phyloP scores from a whole-genome alignment of 1,140 invertebrate genomes.

The Pseudobourletiella spinata region DNA sequence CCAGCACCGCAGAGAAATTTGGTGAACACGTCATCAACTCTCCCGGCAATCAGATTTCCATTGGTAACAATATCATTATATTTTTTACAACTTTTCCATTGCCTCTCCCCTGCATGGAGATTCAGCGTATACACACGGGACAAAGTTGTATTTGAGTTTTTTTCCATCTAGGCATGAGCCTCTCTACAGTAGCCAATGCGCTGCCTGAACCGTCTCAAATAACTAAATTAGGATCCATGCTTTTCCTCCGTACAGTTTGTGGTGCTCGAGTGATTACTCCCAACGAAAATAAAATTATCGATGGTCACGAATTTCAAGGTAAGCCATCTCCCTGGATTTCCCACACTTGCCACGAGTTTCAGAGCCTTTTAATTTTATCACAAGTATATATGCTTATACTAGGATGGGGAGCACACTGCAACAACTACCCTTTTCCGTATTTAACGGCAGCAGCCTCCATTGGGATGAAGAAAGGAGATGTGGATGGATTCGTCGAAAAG shows the following conservation, averaged over 20 bases:
- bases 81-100: background rate
- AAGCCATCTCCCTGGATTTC: too few species aligned
- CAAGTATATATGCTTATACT: too few species aligned
- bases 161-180: too few species aligned
- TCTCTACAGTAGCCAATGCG: too few species aligned
- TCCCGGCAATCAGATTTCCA: slow-evolving; percentile 64
- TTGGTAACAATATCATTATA: slow-evolving; percentile 45
- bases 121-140: too few species aligned
- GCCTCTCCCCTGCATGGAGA: too few species aligned
- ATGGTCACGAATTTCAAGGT: slow-evolving; percentile 52
- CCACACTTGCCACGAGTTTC: too few species aligned
- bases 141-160: too few species aligned
- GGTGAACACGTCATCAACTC: slow-evolving; percentile 57
- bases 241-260: slow-evolving; percentile 61
- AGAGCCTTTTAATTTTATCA: too few species aligned
- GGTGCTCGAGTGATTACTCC: slow-evolving; percentile 55
- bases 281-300: slow-evolving; percentile 49
- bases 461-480: slow-evolving; percentile 57
- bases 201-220: too few species aligned
- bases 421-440: slow-evolving; percentile 54
- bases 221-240: slow-evolving; percentile 55
- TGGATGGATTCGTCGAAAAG: slow-evolving; percentile 56
- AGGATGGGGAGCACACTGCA: slow-evolving; percentile 61
- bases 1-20: slow-evolving; percentile 51
- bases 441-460: slow-evolving; percentile 61